phyloP scores from a whole-genome alignment of 64 coral and sea anemone genomes.

The Actinia tenebrosa region DNA sequence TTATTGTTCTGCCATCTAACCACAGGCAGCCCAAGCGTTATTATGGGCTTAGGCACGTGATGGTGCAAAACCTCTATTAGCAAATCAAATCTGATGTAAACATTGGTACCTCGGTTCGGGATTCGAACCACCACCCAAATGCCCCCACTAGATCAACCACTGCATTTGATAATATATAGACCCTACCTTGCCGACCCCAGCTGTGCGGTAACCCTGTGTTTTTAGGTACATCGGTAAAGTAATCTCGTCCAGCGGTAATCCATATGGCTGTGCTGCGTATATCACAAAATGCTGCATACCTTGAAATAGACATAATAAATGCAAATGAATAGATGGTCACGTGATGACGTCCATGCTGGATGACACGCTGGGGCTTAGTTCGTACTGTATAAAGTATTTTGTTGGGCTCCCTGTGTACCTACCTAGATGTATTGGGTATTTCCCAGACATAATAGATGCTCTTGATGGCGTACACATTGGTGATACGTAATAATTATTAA shows the following conservation, averaged over 20 bases:
- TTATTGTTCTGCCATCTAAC: no score
- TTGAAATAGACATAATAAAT: conserved; percentile 2
- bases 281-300: conserved; percentile 92
- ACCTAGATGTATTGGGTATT: conserved; percentile 93
- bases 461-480: conserved; percentile 91
- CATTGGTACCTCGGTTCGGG: no score
- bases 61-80: no score
- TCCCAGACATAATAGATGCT: conserved; percentile 91
- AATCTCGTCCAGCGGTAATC: conserved; percentile 71
- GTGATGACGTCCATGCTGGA: neutral
- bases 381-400: no score
- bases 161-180: neutral
- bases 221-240: conserved; percentile 77
- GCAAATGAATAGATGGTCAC: neutral
- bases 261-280: conserved; percentile 79
- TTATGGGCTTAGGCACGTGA: no score
- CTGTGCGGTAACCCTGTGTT: conserved; percentile 68
- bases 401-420: conserved; percentile 11
- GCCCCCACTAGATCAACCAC: no score
- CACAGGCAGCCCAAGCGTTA: no score
- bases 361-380: neutral
- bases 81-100: no score
- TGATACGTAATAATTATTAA: conserved; percentile 98
- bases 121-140: no score
- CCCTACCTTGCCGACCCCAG: conserved; percentile 73